Evolutionary conservation across 2,113 vertebrate genomes (phyloP).

Genomic region (Etheostoma spectabile): DNA sequence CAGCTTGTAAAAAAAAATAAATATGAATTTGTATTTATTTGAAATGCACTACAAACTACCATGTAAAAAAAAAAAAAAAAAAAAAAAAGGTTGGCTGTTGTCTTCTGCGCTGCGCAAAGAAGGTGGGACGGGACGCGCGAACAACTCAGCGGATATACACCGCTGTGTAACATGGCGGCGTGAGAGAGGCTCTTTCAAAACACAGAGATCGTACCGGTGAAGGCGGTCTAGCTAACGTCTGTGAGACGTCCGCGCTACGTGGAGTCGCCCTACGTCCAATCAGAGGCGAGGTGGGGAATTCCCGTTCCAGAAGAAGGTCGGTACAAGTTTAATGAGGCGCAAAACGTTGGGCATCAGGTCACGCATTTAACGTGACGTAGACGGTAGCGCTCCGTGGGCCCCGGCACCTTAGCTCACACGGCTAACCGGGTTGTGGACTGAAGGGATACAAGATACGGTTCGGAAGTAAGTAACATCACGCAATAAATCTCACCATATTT

Average conservation of each 20-base stretch:
- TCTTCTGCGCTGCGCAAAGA: conserved; percentile 42
- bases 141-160: conserved; percentile 72
- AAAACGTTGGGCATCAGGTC: no score
- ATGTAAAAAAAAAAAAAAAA: fast-evolving
- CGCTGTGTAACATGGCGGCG: conserved; percentile 84
- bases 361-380: conserved; percentile 1
- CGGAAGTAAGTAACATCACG: no score
- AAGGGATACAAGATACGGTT: no score
- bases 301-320: conserved; percentile 42
- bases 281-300: neutral
- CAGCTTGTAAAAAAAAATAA: no score
- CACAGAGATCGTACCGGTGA: neutral
- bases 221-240: neutral
- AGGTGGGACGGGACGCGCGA: conserved; percentile 48
- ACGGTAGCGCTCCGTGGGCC: neutral
- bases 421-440: neutral
- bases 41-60: conserved; percentile 78
- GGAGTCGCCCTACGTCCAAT: neutral
- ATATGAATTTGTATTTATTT: no score
- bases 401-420: conserved; percentile 1
- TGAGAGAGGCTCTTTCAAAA: conserved; percentile 62
- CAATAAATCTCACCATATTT: no score
- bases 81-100: fast-evolving
- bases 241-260: neutral
- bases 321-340: conserved; percentile 22